Conservation (phyloP, 2,113 vertebrate species). For the Cyprinodon tularosa region DNA sequence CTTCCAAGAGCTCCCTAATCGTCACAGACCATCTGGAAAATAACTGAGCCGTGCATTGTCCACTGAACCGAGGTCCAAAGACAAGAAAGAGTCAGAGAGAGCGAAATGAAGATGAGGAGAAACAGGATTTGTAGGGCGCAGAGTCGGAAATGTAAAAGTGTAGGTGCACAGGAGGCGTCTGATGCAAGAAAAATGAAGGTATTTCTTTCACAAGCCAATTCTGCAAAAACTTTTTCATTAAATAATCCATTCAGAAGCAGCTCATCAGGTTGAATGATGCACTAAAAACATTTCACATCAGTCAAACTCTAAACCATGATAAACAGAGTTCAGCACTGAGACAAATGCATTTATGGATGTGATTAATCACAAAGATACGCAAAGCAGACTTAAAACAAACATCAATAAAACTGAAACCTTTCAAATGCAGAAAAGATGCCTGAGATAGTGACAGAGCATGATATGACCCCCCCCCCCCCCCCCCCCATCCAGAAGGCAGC, state of each 20-base stretch:
- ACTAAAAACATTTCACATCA: conserved; percentile 15
- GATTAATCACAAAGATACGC: background rate
- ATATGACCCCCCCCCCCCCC: conserved; percentile 15
- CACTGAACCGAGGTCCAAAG: conserved; percentile 38
- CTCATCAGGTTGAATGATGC: background rate
- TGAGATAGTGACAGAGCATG: conserved; percentile 8
- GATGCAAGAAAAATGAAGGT: background rate
- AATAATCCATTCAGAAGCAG: conserved; percentile 7
- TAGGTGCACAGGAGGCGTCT: conserved; percentile 36
- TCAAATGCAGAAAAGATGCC: background rate
- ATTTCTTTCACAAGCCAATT: too few species aligned
- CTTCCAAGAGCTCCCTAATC: conserved; percentile 71
- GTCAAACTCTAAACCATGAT: background rate
- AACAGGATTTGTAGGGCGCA: conserved; percentile 10
- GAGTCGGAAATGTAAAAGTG: conserved; percentile 43
- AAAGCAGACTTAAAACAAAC: background rate
- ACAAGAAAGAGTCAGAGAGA: conserved; percentile 29
- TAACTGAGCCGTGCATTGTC: conserved; percentile 61
- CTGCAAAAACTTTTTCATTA: background rate
- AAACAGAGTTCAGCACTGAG: background rate
- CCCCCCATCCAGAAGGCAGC: conserved; percentile 15
- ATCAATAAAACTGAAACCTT: background rate
- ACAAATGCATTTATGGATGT: too few species aligned
- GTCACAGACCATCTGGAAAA: conserved; percentile 70
- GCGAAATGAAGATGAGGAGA: conserved; percentile 22